Percentiles rank a stretch among this genome's conserved stretches.
Conservation (phyloP, 2,797 vertebrate genomes). For the Pangasius djambal region DNA sequence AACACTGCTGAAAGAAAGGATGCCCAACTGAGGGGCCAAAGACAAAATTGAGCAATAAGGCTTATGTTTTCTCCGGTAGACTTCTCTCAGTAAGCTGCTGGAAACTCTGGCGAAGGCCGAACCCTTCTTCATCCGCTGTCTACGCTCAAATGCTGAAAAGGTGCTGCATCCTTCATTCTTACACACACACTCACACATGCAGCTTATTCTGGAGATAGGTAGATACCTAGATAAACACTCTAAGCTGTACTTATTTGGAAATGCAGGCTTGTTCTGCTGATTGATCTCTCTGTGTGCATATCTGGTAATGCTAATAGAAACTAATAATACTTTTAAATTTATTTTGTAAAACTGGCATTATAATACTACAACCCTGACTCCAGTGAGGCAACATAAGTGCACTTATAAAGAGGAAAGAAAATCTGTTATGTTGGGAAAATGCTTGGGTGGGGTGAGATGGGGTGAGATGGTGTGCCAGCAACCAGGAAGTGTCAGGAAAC, state of each 20-base stretch:
- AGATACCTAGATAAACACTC: background rate
- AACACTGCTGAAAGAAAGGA: background rate
- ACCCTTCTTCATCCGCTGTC: slow-evolving; percentile 97
- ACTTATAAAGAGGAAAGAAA: background rate
- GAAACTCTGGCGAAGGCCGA: slow-evolving; percentile 93
- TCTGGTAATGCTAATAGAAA: background rate
- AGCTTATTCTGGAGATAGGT: background rate
- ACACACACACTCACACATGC: background rate
- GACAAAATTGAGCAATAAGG: background rate
- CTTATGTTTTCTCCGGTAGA: slow-evolving; percentile 69
- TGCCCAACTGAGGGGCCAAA: background rate
- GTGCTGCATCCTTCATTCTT: slow-evolving; percentile 54
- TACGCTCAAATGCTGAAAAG: slow-evolving; percentile 97
- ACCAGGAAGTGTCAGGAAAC: background rate
- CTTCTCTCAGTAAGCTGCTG: slow-evolving; percentile 93
- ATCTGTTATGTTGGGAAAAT: background rate
- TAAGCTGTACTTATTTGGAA: background rate
- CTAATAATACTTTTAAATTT: background rate
- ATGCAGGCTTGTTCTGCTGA: background rate
- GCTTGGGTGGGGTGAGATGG: background rate
- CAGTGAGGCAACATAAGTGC: background rate
- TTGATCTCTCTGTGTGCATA: background rate
- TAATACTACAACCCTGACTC: background rate
- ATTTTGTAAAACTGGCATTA: background rate
- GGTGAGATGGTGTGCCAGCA: too few relatives aligned